A percentile compares a stretch with the other conserved stretches of the same genome.
These are phyloP conservation scores for Trichogramma evanescens DNA, from an alignment of 2,888 invertebrate genomes.

Conservation along the genomic window DNA sequence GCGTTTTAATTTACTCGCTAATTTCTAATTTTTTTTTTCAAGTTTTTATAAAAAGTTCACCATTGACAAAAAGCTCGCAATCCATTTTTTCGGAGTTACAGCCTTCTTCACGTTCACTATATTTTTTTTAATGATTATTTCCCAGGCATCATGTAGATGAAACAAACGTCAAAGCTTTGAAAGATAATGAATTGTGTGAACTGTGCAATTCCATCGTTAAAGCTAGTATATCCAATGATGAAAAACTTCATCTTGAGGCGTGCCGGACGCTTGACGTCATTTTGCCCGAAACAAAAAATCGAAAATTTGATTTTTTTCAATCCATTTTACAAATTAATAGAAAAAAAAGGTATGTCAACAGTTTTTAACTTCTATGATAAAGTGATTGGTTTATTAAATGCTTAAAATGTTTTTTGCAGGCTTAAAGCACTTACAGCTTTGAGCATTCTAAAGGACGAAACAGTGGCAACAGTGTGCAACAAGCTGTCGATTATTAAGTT, in stretches of 20 bases:
- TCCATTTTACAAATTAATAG: slow-evolving; percentile 32
- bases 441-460: slow-evolving; percentile 31
- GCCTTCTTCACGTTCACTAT: not conserved
- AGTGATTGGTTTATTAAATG: not conserved
- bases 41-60: too few species aligned
- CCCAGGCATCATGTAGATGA: slow-evolving; percentile 15
- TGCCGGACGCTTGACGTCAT: slow-evolving; percentile 32
- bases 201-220: slow-evolving; percentile 34
- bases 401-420: slow-evolving; percentile 27
- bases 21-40: too few species aligned
- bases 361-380: not conserved
- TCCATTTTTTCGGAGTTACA: too few species aligned
- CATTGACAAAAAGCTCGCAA: too few species aligned
- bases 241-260: slow-evolving; percentile 29
- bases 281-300: slow-evolving; percentile 29
- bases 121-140: not conserved
- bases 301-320: slow-evolving; percentile 35
- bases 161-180: slow-evolving; percentile 18
- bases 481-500: slow-evolving; percentile 32
- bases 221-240: slow-evolving; percentile 26
- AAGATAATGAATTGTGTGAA: slow-evolving; percentile 34
- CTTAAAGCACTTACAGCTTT: slow-evolving; percentile 37
- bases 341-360: slow-evolving; percentile 32
- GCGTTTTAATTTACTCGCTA: too few species aligned
- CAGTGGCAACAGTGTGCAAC: slow-evolving; percentile 26